These are phyloP conservation scores for Alviniconcha marisindica DNA, from an alignment of 1,140 invertebrate species.

Conservation along the genomic window DNA sequence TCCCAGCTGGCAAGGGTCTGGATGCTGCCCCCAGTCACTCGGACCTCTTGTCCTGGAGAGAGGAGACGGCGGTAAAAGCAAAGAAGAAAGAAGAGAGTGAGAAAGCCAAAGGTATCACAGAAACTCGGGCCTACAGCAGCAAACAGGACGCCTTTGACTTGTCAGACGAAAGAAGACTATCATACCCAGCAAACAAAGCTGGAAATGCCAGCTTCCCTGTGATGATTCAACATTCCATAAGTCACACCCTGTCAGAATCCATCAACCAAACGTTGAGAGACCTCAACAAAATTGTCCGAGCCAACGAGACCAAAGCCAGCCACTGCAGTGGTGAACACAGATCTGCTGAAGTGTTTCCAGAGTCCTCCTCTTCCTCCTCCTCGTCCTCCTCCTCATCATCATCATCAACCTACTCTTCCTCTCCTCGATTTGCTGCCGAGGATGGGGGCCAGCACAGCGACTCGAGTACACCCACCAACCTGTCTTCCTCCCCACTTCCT, in stretches of 20 bases:
- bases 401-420: slow-evolving; percentile 13
- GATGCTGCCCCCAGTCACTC: too few relatives aligned
- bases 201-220: not conserved
- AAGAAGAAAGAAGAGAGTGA: not conserved
- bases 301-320: not conserved
- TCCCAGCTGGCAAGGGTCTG: too few relatives aligned
- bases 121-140: not conserved
- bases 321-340: not conserved
- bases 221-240: not conserved
- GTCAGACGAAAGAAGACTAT: not conserved
- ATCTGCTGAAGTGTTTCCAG: not conserved
- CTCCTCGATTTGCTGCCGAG: not conserved
- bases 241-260: not conserved
- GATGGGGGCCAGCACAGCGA: slow-evolving; percentile 15
- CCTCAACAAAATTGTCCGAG: not conserved
- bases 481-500: not conserved
- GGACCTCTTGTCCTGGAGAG: not conserved
- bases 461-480: slow-evolving; percentile 35
- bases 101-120: not conserved
- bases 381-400: slow-evolving; percentile 38
- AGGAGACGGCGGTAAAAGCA: too few relatives aligned
- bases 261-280: slow-evolving; percentile 1
- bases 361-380: not conserved
- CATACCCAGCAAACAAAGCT: not conserved
- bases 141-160: too few relatives aligned